These are phyloP conservation scores for Hydra vulgaris DNA, from an alignment of 30 jellyfish, hydroid and myxozoan species.

Conservation along the genomic window DNA sequence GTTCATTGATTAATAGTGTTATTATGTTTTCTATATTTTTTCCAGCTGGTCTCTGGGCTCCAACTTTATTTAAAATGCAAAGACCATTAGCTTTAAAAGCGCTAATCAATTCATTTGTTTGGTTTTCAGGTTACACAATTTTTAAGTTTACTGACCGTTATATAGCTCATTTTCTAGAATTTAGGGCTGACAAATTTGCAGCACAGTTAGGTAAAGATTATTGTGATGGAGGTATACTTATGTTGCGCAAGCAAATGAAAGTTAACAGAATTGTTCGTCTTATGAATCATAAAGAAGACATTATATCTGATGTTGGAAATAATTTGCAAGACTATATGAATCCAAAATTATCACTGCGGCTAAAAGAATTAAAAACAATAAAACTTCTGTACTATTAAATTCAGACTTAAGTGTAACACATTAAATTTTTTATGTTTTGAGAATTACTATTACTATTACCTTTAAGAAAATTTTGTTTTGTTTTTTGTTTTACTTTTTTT, in stretches of 20 bases:
- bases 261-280: constrained; percentile 54
- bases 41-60: constrained; percentile 29
- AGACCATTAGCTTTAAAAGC: background rate
- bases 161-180: constrained; percentile 25
- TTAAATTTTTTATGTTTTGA: no score
- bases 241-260: constrained; percentile 32
- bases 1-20: constrained; percentile 28
- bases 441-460: no score
- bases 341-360: constrained; percentile 49
- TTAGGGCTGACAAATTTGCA: constrained; percentile 46
- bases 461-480: no score
- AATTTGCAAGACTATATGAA: constrained; percentile 28
- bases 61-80: constrained; percentile 35
- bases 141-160: constrained; percentile 11
- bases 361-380: constrained; percentile 33
- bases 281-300: constrained; percentile 36
- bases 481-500: no score
- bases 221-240: constrained; percentile 66
- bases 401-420: no score
- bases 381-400: constrained; percentile 4
- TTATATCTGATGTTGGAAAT: constrained; percentile 46
- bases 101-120: constrained; percentile 12
- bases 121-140: constrained; percentile 30
- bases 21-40: constrained; percentile 43
- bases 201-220: constrained; percentile 52